A percentile compares a stretch with the other conserved stretches of the same genome.
phyloP scores from a whole-genome alignment of 1,140 invertebrate genomes.

The Dufourea novaeangliae region DNA sequence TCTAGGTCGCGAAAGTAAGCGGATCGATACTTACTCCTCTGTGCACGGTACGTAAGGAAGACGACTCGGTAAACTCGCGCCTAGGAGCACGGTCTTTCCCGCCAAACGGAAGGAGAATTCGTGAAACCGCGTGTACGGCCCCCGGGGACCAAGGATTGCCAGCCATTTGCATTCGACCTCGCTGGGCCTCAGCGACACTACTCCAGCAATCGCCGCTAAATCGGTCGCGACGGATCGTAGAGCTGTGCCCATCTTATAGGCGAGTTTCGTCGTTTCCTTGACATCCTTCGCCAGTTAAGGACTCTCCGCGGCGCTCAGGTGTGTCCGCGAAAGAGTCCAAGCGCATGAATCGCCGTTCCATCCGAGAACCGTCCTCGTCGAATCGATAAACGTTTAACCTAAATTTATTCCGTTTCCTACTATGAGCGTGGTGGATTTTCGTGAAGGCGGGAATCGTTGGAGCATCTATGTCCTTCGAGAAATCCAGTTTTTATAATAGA shows the following conservation, averaged over 20 bases:
- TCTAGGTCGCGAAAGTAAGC: slow-evolving; percentile 44
- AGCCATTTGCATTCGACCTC: not conserved
- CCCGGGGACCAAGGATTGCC: not conserved
- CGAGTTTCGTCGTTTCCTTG: slow-evolving; percentile 56
- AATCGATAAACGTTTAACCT: slow-evolving; percentile 49
- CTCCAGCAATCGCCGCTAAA: slow-evolving; percentile 21
- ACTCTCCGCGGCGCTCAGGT: slow-evolving; percentile 51
- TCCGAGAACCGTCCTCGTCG: not conserved
- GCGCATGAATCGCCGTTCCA: slow-evolving; percentile 33
- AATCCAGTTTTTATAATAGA: too few species aligned
- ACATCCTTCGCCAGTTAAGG: slow-evolving; percentile 56
- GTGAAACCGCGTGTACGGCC: not conserved
- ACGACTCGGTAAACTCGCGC: not conserved
- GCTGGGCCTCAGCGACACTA: too few species aligned
- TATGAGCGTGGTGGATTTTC: slow-evolving; percentile 6
- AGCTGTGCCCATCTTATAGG: slow-evolving; percentile 32
- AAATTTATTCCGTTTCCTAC: slow-evolving; percentile 37
- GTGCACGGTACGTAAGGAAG: slow-evolving; percentile 4
- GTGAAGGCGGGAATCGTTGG: too few species aligned
- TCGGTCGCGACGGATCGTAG: slow-evolving; percentile 20
- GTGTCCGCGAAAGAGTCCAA: slow-evolving; percentile 27
- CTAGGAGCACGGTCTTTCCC: slow-evolving; percentile 1
- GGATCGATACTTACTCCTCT: slow-evolving; percentile 28
- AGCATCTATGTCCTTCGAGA: too few species aligned
- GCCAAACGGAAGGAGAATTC: too few species aligned